Percentiles rank a stretch among this genome's conserved stretches.
These are phyloP conservation scores for Mycalesis mineus DNA, from an alignment of 2,888 invertebrate genomes.

Conservation along the genomic window DNA sequence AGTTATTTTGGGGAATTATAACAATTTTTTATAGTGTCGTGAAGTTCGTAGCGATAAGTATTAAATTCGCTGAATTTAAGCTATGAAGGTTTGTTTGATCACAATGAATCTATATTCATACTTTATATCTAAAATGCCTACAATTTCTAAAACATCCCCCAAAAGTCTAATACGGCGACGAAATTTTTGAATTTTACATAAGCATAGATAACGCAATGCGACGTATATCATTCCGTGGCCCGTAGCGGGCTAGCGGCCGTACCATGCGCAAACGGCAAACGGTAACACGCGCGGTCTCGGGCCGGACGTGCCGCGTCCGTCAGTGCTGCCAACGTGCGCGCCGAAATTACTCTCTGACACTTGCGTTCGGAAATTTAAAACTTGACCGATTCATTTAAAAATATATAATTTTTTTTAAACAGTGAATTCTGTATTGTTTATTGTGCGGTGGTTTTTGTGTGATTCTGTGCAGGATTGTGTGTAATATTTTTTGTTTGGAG, in stretches of 20 bases:
- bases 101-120: too few species aligned
- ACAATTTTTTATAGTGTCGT: too few species aligned
- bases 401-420: background rate
- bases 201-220: constrained; percentile 65
- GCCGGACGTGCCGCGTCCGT: constrained; percentile 11
- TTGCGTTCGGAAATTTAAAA: constrained; percentile 11
- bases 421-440: background rate
- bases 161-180: constrained; percentile 1
- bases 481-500: background rate
- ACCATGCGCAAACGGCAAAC: constrained; percentile 75
- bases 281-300: constrained; percentile 35
- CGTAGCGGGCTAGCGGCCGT: constrained; percentile 20
- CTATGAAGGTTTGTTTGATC: too few species aligned
- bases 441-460: constrained; percentile 2
- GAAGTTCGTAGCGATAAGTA: too few species aligned
- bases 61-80: too few species aligned
- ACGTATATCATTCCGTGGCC: constrained; percentile 63
- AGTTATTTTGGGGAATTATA: too few species aligned
- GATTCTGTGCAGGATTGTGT: constrained; percentile 8
- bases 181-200: constrained; percentile 27
- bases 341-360: constrained; percentile 1
- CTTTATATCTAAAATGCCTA: background rate
- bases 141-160: background rate
- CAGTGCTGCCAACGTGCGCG: constrained; percentile 12
- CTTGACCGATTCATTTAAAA: background rate